Evolutionary conservation across 2,113 vertebrate genomes (phyloP).

Genomic region (Carollia perspicillata): DNA sequence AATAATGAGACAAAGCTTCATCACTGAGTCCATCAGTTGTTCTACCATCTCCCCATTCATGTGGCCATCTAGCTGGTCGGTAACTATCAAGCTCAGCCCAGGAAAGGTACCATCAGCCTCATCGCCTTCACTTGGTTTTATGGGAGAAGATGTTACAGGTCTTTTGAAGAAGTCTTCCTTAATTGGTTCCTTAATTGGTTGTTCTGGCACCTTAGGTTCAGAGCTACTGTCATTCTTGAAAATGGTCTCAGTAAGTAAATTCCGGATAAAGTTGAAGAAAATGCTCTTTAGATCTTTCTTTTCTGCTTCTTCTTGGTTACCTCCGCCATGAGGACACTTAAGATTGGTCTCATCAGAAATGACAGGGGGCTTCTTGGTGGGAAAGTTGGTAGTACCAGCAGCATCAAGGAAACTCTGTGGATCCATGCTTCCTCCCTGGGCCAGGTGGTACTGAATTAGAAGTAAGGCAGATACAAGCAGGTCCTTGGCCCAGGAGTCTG

Average conservation of each 20-base stretch:
- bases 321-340: neutral
- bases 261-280: slow-evolving; percentile 73
- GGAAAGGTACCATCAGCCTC: slow-evolving; percentile 14
- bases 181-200: neutral
- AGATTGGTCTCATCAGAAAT: neutral
- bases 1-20: slow-evolving; percentile 75
- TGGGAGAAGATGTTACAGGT: neutral
- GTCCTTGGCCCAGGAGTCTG: slow-evolving; percentile 71
- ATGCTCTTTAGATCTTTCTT: slow-evolving; percentile 71
- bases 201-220: slow-evolving; percentile 24
- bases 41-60: slow-evolving; percentile 64
- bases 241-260: slow-evolving; percentile 71
- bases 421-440: slow-evolving; percentile 69
- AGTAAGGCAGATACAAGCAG: slow-evolving; percentile 69
- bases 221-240: slow-evolving; percentile 42
- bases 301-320: slow-evolving; percentile 46
- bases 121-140: neutral
- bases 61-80: slow-evolving; percentile 26
- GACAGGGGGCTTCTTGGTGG: neutral
- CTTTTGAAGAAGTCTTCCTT: slow-evolving; percentile 41
- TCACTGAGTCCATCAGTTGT: slow-evolving; percentile 71
- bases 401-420: slow-evolving; percentile 68
- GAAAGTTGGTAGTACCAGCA: slow-evolving; percentile 28
- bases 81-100: slow-evolving; percentile 64
- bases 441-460: slow-evolving; percentile 67